Evolutionary conservation across 2,888 invertebrate genomes (phyloP), one percentile per base, ranked within the genome.

Genomic region (Lamellibrachia satsuma): DNA sequence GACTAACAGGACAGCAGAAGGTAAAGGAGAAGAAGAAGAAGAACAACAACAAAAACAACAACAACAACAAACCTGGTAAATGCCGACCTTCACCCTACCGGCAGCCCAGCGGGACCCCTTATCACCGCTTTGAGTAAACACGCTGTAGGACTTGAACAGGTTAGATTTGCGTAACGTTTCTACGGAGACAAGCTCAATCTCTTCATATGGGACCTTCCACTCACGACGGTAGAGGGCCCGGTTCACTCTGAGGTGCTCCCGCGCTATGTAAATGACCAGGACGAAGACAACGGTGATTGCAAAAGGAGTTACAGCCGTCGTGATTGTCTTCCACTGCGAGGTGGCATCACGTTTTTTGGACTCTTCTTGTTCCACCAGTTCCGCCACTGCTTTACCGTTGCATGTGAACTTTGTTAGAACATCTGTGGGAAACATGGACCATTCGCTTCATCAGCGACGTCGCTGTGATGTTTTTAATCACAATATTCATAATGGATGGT

Each of bases 261-360:
- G 94, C 1, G 94, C 60, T 15, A 95, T 94, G 93, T 95, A 95
- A 0, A 93, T 94, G 3, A 94, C 93, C 51, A 95, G 91, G 0
- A 39, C 90, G 7, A 94, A 11, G 1, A 94, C 92, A 0, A 95
- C 9, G 1, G 94, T 52, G 1, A 93, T 60, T 8, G 94, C 93
- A 7, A 95, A 27, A 1, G 95, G 94, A 2, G 94, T 75, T 11
- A 75, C 22, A 22, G n/a, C 4, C 22, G 75, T n/a, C 15, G 75
- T 75, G 75, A 75, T 22, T 11, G n/a, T 75, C 75, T 22, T 75
- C 75, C 75, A 75, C 15, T 4, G 6, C 11, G 75, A 75, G 75
- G 75, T 75, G 75, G 1, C 3, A 6, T n/a, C 75, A n/a, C 75
- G 22, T 6, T 75, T 6, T 0, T 15, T 22, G 75, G 22, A 22